Evolutionary conservation across 2,797 vertebrate species (phyloP).

Genomic region (Poecile montanus): DNA sequence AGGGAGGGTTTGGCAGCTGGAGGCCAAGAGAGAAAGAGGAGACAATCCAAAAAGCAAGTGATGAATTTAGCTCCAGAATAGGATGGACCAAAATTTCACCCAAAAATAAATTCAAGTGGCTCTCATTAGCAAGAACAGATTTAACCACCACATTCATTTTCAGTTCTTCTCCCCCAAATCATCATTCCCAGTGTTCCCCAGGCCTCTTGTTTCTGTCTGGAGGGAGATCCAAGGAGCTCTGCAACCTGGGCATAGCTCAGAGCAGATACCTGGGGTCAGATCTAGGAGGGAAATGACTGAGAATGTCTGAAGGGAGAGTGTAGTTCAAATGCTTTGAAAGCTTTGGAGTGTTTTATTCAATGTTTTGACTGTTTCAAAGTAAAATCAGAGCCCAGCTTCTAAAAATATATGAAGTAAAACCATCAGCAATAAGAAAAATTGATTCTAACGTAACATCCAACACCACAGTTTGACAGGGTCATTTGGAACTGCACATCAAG

Average conservation of each 20-base stretch:
- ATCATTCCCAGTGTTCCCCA: neutral
- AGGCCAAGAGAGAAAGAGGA: neutral
- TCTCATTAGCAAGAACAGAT: neutral
- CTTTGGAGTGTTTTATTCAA: neutral
- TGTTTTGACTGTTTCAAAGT: neutral
- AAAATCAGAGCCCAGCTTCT: neutral
- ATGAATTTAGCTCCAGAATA: neutral
- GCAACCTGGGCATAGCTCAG: neutral
- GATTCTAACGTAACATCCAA: neutral
- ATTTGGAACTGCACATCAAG: neutral
- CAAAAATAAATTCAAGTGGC: neutral
- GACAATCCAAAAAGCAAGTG: neutral
- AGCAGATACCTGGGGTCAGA: accelerated
- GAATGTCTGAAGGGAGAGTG: neutral
- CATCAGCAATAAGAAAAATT: neutral
- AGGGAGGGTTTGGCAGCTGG: neutral
- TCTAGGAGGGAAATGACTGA: neutral
- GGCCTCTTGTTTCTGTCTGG: neutral
- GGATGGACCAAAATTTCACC: neutral
- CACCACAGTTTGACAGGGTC: neutral
- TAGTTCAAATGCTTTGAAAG: neutral
- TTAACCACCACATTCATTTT: neutral
- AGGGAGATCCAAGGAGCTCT: neutral
- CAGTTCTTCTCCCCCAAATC: neutral
- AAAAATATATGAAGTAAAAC: neutral